Percentiles rank a stretch among this genome's conserved stretches.
These are phyloP conservation scores for Atlantisia rogersi DNA, from an alignment of 2,113 vertebrate genomes.

Conservation along the genomic window DNA sequence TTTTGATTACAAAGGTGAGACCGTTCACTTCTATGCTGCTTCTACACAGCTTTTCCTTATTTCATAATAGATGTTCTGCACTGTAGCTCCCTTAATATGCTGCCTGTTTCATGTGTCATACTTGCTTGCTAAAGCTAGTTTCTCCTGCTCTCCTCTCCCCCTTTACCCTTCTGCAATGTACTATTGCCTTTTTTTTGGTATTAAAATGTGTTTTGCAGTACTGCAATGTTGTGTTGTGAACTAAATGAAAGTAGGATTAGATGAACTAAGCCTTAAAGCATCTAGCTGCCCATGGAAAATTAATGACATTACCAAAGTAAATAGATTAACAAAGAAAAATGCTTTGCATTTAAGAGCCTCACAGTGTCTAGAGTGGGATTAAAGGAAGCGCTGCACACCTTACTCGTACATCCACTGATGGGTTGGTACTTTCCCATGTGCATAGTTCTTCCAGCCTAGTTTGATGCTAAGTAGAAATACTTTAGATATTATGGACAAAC, in stretches of 20 bases:
- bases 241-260: neutral
- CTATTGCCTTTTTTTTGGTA: neutral
- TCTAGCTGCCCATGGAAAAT: neutral
- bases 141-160: neutral
- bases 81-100: neutral
- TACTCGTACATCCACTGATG: neutral
- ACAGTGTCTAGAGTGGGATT: neutral
- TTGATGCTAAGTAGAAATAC: neutral
- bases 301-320: neutral
- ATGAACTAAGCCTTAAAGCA: conserved; percentile 1
- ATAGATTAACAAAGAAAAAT: neutral
- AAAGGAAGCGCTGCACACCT: neutral
- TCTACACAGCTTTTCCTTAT: neutral
- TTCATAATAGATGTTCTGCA: neutral
- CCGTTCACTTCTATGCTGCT: neutral
- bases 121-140: neutral
- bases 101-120: neutral
- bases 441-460: neutral
- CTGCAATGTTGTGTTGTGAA: neutral
- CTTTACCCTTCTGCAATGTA: neutral
- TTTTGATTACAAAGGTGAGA: neutral
- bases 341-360: neutral
- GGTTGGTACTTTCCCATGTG: neutral
- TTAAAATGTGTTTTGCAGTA: neutral
- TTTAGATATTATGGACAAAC: neutral